Percentiles rank a stretch among this genome's conserved stretches.
phyloP scores from a whole-genome alignment of 2,113 vertebrate species.

The Eptesicus fuscus region DNA sequence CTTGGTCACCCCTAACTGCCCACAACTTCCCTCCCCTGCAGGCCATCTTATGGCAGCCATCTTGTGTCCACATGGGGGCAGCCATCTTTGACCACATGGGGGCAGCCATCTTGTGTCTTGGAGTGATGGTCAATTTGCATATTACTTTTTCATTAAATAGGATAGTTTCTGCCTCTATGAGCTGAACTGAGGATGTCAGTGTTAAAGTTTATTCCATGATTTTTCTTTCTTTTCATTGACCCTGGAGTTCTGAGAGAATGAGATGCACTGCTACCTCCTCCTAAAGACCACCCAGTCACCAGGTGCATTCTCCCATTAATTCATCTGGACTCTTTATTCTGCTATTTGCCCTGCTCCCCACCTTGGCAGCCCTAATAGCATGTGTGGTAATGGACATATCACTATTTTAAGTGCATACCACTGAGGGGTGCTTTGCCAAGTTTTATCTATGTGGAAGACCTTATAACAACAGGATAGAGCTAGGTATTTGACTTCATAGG shows the following conservation, averaged over 20 bases:
- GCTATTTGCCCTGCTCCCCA: not conserved
- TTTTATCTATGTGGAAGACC: not conserved
- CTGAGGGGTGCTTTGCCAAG: not conserved
- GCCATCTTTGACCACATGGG: too few species aligned
- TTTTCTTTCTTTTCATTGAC: not conserved
- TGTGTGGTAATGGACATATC: not conserved
- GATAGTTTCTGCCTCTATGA: not conserved
- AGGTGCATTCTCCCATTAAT: not conserved
- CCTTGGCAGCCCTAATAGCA: not conserved
- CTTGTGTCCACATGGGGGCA: too few species aligned
- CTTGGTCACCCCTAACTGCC: too few species aligned
- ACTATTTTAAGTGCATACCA: not conserved
- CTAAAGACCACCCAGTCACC: not conserved
- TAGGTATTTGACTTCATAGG: not conserved
- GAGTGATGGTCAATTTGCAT: too few species aligned
- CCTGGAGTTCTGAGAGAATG: not conserved
- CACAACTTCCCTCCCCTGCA: too few species aligned
- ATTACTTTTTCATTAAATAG: too few species aligned
- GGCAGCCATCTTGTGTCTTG: too few species aligned
- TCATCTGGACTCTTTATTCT: not conserved
- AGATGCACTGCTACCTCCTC: not conserved
- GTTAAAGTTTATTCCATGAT: not conserved
- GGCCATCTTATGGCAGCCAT: too few species aligned
- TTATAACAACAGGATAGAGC: not conserved
- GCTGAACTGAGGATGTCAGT: not conserved